Evolutionary conservation across 2,113 vertebrate genomes (phyloP).

Genomic region (Bos javanicus): DNA sequence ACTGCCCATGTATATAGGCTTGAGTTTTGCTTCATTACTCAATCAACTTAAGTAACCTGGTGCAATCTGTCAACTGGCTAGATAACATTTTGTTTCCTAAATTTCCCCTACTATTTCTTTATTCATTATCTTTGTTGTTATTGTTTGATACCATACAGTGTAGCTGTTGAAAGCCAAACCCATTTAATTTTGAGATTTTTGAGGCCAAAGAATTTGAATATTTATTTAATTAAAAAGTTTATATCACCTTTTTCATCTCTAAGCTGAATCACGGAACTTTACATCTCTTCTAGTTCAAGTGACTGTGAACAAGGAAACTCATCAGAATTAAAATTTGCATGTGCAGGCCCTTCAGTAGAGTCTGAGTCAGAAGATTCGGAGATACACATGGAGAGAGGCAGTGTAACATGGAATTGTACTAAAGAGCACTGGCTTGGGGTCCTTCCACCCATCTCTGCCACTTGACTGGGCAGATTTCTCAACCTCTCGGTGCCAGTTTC

Average conservation of each 20-base stretch:
- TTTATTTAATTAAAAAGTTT: constrained; percentile 58
- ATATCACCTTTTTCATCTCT: constrained; percentile 10
- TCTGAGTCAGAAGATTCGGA: not conserved
- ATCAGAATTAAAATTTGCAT: not conserved
- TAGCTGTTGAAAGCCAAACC: constrained; percentile 51
- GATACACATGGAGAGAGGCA: not conserved
- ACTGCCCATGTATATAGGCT: not conserved
- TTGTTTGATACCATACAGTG: constrained; percentile 23
- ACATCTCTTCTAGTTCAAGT: not conserved
- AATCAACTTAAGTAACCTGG: not conserved
- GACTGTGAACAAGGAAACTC: not conserved
- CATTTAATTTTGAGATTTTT: constrained; percentile 62
- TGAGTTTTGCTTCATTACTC: not conserved
- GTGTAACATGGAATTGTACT: accelerated
- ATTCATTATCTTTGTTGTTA: constrained; percentile 44
- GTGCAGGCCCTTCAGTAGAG: not conserved
- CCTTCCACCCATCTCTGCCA: not conserved
- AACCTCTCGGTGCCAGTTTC: not conserved
- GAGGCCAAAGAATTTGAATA: constrained; percentile 44
- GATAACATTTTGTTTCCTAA: constrained; percentile 8
- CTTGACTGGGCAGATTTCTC: not conserved
- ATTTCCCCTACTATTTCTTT: not conserved
- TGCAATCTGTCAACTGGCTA: not conserved
- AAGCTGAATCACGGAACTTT: constrained; percentile 1
- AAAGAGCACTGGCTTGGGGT: not conserved